Base-by-base conservation (phyloP, 37 sponge, comb jelly and placozoan genomes). In the Petrosia ficiformis region DNA sequence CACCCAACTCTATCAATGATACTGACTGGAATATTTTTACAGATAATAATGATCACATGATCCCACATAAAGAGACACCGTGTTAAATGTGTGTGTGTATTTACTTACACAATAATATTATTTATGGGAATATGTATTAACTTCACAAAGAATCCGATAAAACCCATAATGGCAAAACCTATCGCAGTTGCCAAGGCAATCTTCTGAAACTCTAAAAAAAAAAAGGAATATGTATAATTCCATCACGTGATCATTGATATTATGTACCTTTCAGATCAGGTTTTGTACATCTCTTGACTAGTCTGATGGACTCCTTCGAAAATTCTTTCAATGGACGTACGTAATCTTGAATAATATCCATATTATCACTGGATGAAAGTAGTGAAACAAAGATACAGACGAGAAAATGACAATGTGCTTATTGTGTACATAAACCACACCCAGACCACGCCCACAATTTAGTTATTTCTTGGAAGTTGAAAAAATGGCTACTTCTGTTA, bases 101-200 rank as follows among this genome's bases (percentile, higher is more conserved):
- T n/a, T 26, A 82, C 95, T 83, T 87, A 94, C 95, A 98, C 99
- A 44, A 98, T 90, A 68, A 98, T 92, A 84, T 98, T 98, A 85
- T 95, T 98, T 87, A 98, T 98, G 39, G 99, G 99, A 56, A 98
- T 98, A 72, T 98, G 99, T 44, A 98, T 98, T 52, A 98, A 80
- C 88, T 98, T 98, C 39, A 98, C 99, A 80, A 98, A 98, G 86
- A 93, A 98, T n/a, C 99, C 99, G 41, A 98, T 95, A 87, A 98
- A 98, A 3, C 99, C 99, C 99, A 98, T 98, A 68, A 98, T 93
- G 65, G 87, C 81, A 48, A 98, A 98, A 25, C 99, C 99, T 5
- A 95, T 71, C 30, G 96, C 96, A 14, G 99, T 98, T 29, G 96
- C 99, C 34, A 93, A 36, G 33, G 99, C 99, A 44, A 98, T 93